Evolutionary conservation across 2,113 vertebrate genomes (phyloP).

Genomic region (Corythornis cristatus): DNA sequence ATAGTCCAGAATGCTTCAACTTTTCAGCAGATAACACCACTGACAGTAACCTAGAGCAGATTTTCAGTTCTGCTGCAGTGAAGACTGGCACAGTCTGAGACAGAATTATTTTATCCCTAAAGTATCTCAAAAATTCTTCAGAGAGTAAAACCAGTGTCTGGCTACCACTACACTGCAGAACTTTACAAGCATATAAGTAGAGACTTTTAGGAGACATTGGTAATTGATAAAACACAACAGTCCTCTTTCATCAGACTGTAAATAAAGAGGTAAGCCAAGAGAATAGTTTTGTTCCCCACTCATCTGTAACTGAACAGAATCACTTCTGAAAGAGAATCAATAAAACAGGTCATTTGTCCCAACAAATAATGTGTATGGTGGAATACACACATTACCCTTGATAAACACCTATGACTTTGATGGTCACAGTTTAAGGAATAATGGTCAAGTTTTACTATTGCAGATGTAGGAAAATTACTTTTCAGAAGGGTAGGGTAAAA

Average conservation of each 20-base stretch:
- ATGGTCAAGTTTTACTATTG: neutral
- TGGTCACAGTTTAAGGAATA: neutral
- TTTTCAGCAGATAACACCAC: neutral
- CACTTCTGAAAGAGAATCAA: conserved; percentile 26
- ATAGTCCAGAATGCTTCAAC: neutral
- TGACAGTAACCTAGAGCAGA: neutral
- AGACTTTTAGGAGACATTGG: neutral
- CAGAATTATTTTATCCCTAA: neutral
- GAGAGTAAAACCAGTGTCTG: neutral
- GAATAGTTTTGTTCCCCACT: conserved; percentile 4
- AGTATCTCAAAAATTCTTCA: neutral
- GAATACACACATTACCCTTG: conserved; percentile 17
- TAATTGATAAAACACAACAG: conserved; percentile 1
- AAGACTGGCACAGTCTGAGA: neutral
- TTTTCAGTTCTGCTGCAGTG: neutral
- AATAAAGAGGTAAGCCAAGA: conserved; percentile 51
- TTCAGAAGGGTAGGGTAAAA: neutral
- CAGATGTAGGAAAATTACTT: neutral
- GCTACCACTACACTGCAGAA: neutral
- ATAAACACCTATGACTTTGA: conserved; percentile 14
- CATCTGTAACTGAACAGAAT: conserved; percentile 49
- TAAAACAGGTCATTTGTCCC: conserved; percentile 46
- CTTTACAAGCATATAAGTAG: neutral
- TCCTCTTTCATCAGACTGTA: conserved; percentile 2
- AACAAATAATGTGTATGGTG: conserved; percentile 18